Evolutionary conservation across 2,113 vertebrate species (phyloP), one percentile per base, ranked within the genome.

Genomic region (Hemibates koningsi): DNA sequence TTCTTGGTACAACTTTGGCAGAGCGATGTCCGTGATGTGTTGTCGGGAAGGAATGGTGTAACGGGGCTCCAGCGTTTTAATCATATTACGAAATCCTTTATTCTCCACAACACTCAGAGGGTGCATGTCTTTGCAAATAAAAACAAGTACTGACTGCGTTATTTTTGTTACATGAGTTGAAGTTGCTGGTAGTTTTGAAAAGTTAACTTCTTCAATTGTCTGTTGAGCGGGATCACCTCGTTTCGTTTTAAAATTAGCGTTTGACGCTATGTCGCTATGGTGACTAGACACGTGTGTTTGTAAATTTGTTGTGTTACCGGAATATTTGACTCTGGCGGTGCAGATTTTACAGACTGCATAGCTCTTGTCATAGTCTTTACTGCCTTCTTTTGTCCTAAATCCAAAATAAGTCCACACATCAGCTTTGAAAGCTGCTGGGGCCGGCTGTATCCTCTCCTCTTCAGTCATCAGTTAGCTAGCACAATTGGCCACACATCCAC

Each of bases 1-100:
- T 0, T 34, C 57, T 9, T 61, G 16, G 57, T 34, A 1, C 5
- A 0, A 61, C 3, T 29, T 29, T 29, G 27, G 27, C 27, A 29
- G 27, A 29, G 27, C 27, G 27, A 29, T 29, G 27, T 29, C 27
- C 27, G 4, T 29, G 27, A 29, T 29, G 27, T 29, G 27, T 61
- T 34, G 27, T 29, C 27, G 27, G 27, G 27, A 29, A 29, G 27
- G 27, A 29, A 29, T 1, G 27, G 27, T 4, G 27, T 29, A 29
- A 29, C 27, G 9, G 27, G 27, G 27, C 27, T 29, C 27, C 27
- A 29, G 27, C 27, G 27, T 29, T 29, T 29, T 29, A 29, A 5
- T 29, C 4, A 29, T 29, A 29, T 29, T 4, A 29, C 3, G 0
- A 61, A 61, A 19, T 61, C 29, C 16, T 34, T 61, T 59, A 59